Evolutionary conservation across 2,797 vertebrate species (phyloP), one percentile per base, ranked within the genome.

Genomic region (Varecia variegata): DNA sequence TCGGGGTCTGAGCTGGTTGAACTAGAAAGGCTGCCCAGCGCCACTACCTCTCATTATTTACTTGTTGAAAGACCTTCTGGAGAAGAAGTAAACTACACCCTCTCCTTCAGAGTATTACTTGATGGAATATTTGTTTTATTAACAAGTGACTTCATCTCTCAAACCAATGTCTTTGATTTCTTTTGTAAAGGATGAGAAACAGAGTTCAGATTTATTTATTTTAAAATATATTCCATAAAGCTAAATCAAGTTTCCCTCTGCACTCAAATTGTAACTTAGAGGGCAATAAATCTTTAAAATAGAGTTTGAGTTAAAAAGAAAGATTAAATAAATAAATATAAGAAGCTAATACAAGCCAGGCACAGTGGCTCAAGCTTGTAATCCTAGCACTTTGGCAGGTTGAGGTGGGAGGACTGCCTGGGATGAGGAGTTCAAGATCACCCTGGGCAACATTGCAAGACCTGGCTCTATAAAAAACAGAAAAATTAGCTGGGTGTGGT

Each of bases 201-300:
- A 87, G 7, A 30, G 88, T 30, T 45, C 32, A 71, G 86, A 23
- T 74, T 88, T 79, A 74, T 84, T 71, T 90, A 71, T 50, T 90
- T 92, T 81, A 80, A 35, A 60, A 71, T 35, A 79, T 27, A 80
- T 30, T 56, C 18, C n/a, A 86, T 27, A 88, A 95, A 83, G 58
- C 15, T 52, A 88, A 80, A 77, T 23, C 4, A 17, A 90, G 32
- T 81, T 88, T 90, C 84, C 47, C 23, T 77, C 25, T 81, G 70
- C 1, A 70, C 23, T 89, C 56, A 70, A 71, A 93, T 68, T 82
- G 68, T 70, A 76, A 90, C 62, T 88, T 35, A 65, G 50, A 4
- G 92, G 87, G 65, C 60, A 93, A 82, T 58, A 90, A 95, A 77
- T 94, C 47, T 70, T 94, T 54, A 89, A 88, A 93, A 84, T 35